Evolutionary conservation across 2,888 invertebrate genomes (phyloP), one percentile per base, ranked within the genome.

Genomic region (Cantharis flavilabris): DNA sequence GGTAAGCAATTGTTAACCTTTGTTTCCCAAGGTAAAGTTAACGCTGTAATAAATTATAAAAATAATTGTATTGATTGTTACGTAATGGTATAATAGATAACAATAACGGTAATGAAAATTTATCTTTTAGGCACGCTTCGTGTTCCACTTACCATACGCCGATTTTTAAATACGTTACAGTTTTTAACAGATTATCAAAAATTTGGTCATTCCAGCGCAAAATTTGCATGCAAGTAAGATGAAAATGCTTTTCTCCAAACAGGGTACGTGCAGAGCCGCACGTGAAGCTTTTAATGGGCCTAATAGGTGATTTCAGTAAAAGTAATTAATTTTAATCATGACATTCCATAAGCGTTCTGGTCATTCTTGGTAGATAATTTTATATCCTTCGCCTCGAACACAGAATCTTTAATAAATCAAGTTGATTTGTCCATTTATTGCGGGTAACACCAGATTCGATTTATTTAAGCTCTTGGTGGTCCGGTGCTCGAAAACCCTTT

Each of bases 111-210:
- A 67, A 67, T 67, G 13, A 67, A 65, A 67, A 67, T 67, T 23
- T 67, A 67, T 67, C 65, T 67, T 20, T 67, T 67, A 67, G 65
- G 65, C 65, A 67, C 65, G 65, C 65, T 67, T 67, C 16, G 65
- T 67, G 65, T 67, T 67, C 65, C 7, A 67, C 23, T 67, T 67
- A 67, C 14, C n/a, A 67, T 67, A n/a, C 26, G 65, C n/a, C 23
- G 5, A 67, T 67, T 14, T 67, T 23, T 26, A 67, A 23, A 67
- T 23, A 26, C 26, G 23, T 67, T 67, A 67, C 65, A 23, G 65
- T 67, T 67, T 67, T 67, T 67, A 67, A 67, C 65, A 23, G 65
- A 67, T 20, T 26, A 18, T 26, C 65, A 23, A 67, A 49, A 49
- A 49, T 49, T 13, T 49, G n/a, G n/a, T n/a, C 49, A n/a, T 49